These are phyloP conservation scores for Caloenas nicobarica DNA, from an alignment of 2,113 vertebrate species.

Conservation along the genomic window DNA sequence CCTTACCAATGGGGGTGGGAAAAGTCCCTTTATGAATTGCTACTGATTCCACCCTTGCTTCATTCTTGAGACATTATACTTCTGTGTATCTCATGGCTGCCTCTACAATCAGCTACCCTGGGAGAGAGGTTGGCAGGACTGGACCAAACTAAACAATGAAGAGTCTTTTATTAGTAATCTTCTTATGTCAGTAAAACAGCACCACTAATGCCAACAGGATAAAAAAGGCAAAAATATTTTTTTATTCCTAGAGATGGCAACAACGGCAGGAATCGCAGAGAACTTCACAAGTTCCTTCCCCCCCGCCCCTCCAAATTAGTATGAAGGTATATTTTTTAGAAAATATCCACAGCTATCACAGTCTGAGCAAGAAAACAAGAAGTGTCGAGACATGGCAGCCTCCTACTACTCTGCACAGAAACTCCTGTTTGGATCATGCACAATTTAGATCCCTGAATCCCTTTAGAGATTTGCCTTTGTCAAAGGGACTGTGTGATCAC, in stretches of 20 bases:
- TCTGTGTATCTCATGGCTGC: neutral
- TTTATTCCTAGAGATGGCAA: neutral
- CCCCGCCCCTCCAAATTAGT: neutral
- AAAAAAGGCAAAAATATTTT: neutral
- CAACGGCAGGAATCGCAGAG: neutral
- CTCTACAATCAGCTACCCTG: neutral
- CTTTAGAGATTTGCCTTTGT: neutral
- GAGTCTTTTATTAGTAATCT: conserved; percentile 13
- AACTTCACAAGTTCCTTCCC: neutral
- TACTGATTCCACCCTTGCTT: neutral
- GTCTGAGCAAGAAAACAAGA: neutral
- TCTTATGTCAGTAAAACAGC: neutral
- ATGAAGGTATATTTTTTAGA: neutral
- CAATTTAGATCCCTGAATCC: neutral
- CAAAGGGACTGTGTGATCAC: neutral
- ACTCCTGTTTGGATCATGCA: neutral
- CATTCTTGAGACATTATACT: neutral
- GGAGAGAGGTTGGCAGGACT: neutral
- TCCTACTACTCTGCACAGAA: neutral
- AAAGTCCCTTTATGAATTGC: neutral
- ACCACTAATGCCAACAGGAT: neutral
- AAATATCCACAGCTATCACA: neutral
- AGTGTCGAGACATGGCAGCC: neutral
- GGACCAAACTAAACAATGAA: neutral
- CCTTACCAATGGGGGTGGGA: neutral